Evolutionary conservation across 2,113 vertebrate species (phyloP).

Genomic region (Terrapene triunguis): DNA sequence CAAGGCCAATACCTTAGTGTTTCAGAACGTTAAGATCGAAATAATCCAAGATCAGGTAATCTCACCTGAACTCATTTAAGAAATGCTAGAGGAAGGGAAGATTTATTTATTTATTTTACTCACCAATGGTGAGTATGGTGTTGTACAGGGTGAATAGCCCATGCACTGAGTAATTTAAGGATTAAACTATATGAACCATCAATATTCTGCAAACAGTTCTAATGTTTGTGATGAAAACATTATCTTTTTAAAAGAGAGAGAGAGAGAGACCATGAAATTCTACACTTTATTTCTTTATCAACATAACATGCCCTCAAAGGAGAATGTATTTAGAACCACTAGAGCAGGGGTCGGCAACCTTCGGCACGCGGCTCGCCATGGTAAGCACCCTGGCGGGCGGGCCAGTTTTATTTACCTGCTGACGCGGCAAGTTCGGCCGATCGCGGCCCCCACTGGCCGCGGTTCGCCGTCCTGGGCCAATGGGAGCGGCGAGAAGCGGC

Average conservation of each 20-base stretch:
- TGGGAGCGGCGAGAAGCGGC: no score
- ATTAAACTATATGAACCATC: accelerated
- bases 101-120: background rate
- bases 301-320: accelerated
- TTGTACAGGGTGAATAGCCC: background rate
- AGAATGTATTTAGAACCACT: background rate
- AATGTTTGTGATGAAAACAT: background rate
- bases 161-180: background rate
- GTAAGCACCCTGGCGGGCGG: no score
- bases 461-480: no score
- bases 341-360: no score
- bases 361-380: no score
- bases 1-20: background rate
- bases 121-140: background rate
- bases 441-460: no score
- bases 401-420: no score
- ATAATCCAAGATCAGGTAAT: background rate
- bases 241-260: background rate
- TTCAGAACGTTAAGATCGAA: background rate
- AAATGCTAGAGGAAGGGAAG: background rate
- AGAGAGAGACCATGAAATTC: background rate
- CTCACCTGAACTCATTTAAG: background rate
- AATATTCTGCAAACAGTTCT: background rate
- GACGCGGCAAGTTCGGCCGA: no score
- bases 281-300: background rate